Evolutionary conservation across 2,113 vertebrate species (phyloP), one percentile per base, ranked within the genome.

Genomic region (Scytalopus superciliaris): DNA sequence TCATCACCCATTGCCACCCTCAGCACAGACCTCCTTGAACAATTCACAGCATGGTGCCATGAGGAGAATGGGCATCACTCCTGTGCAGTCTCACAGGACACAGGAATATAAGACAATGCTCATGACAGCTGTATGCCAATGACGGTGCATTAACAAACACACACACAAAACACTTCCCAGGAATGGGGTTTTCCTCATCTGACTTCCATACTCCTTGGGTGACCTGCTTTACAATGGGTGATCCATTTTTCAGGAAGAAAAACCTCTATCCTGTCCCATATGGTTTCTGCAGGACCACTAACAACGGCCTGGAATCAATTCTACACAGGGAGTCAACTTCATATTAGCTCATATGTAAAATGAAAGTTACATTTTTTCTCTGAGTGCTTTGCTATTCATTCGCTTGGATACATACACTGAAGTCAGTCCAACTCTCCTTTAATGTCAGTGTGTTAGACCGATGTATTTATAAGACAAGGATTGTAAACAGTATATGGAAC

Each of bases 11-110:
- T 8, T 7, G 9, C 52, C 39, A 79, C 35, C 18, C 33, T 66
- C 49, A 44, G 63, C 68, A 73, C 10, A 73, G 49, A 72, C 9
- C 19, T 73, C 24, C 24, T n/a, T 60, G n/a, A 21, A 16, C 49
- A 69, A 1, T 13, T 56, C 87, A n/a, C 40, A 87, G 72, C 49
- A 42, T 1, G 27, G 44, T 24, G 49, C 53, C 31, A 10, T 8
- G 23, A 77, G 35, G 12, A 73, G 31, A 80, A 60, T 1, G 1
- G 30, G 18, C 0, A 0, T 39, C 47, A 35, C 21, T 37, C 21
- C 59, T 19, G 11, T 44, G 23, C 47, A 77, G 35, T 25, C 50
- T 30, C 75, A 67, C 5, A 31, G 7, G 45, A 37, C 0, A 0
- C 0, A 24, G 28, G 35, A 79, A 64, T 9, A 72, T 4, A 37